A percentile compares a stretch with the other conserved stretches of the same genome.
Evolutionary conservation across 2,113 vertebrate species (phyloP).

Genomic region (Lophochroa leadbeateri): DNA sequence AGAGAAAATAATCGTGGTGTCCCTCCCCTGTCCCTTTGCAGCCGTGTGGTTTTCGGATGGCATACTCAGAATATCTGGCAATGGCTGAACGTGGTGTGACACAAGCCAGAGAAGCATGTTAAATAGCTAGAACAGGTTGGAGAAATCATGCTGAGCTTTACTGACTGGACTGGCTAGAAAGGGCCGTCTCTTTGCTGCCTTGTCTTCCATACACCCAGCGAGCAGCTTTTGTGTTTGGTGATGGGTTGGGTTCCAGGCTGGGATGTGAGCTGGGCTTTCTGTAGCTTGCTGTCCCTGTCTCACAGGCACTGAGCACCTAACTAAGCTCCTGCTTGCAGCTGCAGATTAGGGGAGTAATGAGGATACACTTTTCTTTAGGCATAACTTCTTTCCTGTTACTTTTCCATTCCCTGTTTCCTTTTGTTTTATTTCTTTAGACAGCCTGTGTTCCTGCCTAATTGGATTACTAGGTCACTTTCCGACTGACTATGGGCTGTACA

Average conservation of each 20-base stretch:
- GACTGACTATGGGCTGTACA: fast-evolving
- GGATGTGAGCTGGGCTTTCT: background rate
- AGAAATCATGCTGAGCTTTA: background rate
- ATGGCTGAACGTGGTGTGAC: background rate
- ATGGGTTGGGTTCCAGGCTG: background rate
- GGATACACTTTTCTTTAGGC: background rate
- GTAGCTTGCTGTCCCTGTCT: background rate
- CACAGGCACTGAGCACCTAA: background rate
- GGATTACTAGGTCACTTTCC: background rate
- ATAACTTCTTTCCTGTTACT: background rate
- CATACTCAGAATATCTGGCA: fast-evolving
- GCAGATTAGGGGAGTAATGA: background rate
- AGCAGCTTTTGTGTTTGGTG: background rate
- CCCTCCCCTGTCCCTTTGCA: background rate
- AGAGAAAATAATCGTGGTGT: background rate
- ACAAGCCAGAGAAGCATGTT: background rate
- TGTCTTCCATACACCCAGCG: background rate
- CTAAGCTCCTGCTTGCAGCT: background rate
- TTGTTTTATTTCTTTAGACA: background rate
- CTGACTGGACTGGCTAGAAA: background rate
- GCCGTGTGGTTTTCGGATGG: fast-evolving
- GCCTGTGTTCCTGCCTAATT: background rate
- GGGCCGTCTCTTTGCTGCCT: fast-evolving
- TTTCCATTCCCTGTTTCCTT: background rate
- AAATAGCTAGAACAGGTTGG: background rate